These are phyloP conservation scores for Dyspetes luteomarginatus DNA, from an alignment of 2,888 invertebrate genomes.

Conservation along the genomic window DNA sequence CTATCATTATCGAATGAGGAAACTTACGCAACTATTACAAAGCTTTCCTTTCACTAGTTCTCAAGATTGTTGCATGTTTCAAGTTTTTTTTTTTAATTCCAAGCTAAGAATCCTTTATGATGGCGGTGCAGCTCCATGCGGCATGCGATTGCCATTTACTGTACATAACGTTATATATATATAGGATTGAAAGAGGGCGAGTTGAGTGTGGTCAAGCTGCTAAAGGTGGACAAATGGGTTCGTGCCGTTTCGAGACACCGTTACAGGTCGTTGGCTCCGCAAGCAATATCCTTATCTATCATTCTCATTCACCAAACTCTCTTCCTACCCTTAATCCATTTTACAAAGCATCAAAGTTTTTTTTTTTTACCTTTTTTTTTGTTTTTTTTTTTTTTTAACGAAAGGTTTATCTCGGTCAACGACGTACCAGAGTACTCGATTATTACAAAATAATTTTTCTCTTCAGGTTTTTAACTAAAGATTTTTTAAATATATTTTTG, in stretches of 20 bases:
- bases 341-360: background rate
- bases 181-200: constrained; percentile 2
- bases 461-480: no score
- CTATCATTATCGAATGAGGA: constrained; percentile 25
- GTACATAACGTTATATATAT: background rate
- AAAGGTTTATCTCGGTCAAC: background rate
- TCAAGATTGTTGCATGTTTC: constrained; percentile 15
- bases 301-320: background rate
- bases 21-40: constrained; percentile 22
- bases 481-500: no score
- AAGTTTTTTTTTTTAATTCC: background rate
- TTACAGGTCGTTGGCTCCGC: constrained; percentile 38
- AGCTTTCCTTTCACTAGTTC: constrained; percentile 36
- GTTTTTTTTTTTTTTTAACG: background rate
- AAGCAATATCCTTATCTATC: background rate
- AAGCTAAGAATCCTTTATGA: constrained; percentile 13
- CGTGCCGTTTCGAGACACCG: constrained; percentile 19
- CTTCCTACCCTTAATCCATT: constrained; percentile 5
- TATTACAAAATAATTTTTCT: background rate
- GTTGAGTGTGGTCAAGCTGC: constrained; percentile 8
- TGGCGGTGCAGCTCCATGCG: background rate
- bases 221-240: constrained; percentile 40
- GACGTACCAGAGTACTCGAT: background rate
- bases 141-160: background rate
- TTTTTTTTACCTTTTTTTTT: background rate